phyloP scores from a whole-genome alignment of 1,140 invertebrate species.

The Leptopilina clavipes region DNA sequence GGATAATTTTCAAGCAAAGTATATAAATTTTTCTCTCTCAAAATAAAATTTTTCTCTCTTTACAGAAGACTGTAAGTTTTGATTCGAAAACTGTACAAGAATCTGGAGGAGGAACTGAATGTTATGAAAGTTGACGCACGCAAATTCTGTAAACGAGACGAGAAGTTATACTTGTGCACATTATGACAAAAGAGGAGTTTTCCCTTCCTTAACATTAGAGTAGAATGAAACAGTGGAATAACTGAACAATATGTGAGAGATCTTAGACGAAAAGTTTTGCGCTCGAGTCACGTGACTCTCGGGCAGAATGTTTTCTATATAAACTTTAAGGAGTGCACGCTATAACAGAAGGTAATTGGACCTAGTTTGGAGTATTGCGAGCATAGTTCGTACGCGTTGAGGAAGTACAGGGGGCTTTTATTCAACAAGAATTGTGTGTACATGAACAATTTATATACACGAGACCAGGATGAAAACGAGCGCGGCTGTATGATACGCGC shows the following conservation, averaged over 20 bases:
- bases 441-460: conserved; percentile 15
- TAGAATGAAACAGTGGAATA: too few species aligned
- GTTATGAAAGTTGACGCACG: too few species aligned
- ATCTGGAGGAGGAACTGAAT: too few species aligned
- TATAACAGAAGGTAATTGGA: conserved; percentile 3
- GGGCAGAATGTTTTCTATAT: background rate
- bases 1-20: too few species aligned
- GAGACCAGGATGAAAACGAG: background rate
- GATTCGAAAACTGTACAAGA: too few species aligned
- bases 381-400: conserved; percentile 4
- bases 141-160: background rate
- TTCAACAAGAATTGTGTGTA: conserved; percentile 5
- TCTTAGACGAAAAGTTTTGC: background rate
- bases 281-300: background rate
- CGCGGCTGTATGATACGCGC: conserved; percentile 13
- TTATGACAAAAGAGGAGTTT: background rate
- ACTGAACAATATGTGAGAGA: background rate
- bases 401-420: background rate
- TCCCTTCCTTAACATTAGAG: too few species aligned
- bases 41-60: too few species aligned
- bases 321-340: background rate
- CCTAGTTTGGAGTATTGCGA: background rate
- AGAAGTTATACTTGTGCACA: background rate
- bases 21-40: too few species aligned
- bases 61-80: too few species aligned